Evolutionary conservation across 2,888 invertebrate genomes (phyloP).

Genomic region (Leptarthrus brevirostris): DNA sequence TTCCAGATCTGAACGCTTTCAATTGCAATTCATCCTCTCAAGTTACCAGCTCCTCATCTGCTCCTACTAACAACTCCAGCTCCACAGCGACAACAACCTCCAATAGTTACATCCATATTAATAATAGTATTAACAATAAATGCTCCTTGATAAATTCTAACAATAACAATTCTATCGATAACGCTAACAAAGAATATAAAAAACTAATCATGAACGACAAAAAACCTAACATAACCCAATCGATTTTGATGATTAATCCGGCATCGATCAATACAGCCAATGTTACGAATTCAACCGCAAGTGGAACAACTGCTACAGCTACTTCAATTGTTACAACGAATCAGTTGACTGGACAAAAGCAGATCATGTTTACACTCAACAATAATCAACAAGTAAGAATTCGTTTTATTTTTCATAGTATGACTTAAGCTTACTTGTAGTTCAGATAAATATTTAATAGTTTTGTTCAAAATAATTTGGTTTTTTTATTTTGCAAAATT

Average conservation of each 20-base stretch:
- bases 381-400: constrained; percentile 63
- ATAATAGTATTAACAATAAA: constrained; percentile 55
- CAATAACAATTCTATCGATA: constrained; percentile 52
- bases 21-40: constrained; percentile 46
- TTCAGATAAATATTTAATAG: not conserved
- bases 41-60: constrained; percentile 43
- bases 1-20: constrained; percentile 54
- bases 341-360: constrained; percentile 59
- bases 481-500: no score
- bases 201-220: constrained; percentile 52
- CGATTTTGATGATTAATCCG: constrained; percentile 54
- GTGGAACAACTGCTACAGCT: constrained; percentile 54
- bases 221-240: constrained; percentile 49
- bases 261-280: constrained; percentile 50
- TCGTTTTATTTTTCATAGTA: not conserved
- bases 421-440: not conserved
- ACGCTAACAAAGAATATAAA: constrained; percentile 46
- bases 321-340: constrained; percentile 56
- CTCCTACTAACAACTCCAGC: constrained; percentile 35
- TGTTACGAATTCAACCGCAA: constrained; percentile 57
- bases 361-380: constrained; percentile 63
- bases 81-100: constrained; percentile 54
- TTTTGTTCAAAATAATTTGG: no score
- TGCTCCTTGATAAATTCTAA: constrained; percentile 53
- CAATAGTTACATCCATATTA: constrained; percentile 50